phyloP scores from a whole-genome alignment of 2,888 invertebrate genomes.

The Salticus scenicus region DNA sequence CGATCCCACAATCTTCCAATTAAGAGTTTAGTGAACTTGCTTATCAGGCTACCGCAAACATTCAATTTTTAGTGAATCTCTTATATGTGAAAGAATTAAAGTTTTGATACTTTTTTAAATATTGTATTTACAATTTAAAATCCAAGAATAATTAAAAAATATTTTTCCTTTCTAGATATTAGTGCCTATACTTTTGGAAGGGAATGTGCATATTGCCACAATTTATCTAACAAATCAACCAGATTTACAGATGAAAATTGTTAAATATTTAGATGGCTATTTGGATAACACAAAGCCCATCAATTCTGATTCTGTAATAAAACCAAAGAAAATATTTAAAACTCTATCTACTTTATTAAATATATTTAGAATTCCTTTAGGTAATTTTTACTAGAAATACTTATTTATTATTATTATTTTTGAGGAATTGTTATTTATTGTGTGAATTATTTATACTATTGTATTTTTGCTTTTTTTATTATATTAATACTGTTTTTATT shows the following conservation, averaged over 20 bases:
- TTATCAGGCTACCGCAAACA: no score
- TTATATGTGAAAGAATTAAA: no score
- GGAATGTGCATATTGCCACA: not conserved
- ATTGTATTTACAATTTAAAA: no score
- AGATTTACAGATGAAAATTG: constrained; percentile 27
- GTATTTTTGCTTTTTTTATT: no score
- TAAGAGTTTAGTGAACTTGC: no score
- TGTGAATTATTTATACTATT: no score
- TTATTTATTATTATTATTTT: not conserved
- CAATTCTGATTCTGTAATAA: not conserved
- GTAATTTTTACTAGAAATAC: constrained; percentile 32
- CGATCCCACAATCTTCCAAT: no score
- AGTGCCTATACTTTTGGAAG: constrained; percentile 34
- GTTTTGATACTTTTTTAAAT: no score
- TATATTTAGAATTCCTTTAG: constrained; percentile 38
- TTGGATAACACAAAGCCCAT: not conserved
- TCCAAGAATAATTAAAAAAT: no score
- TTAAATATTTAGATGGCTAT: constrained; percentile 25
- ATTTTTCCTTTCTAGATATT: constrained; percentile 36
- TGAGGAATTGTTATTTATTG: not conserved
- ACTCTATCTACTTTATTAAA: constrained; percentile 15
- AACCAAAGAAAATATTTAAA: constrained; percentile 25
- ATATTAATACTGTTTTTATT: no score
- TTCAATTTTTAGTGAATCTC: no score
- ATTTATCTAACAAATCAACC: constrained; percentile 18